A percentile compares a stretch with the other conserved stretches of the same genome.
These are phyloP conservation scores for Meghimatium bilineatum DNA, from an alignment of 2,888 invertebrate genomes.

Conservation along the genomic window DNA sequence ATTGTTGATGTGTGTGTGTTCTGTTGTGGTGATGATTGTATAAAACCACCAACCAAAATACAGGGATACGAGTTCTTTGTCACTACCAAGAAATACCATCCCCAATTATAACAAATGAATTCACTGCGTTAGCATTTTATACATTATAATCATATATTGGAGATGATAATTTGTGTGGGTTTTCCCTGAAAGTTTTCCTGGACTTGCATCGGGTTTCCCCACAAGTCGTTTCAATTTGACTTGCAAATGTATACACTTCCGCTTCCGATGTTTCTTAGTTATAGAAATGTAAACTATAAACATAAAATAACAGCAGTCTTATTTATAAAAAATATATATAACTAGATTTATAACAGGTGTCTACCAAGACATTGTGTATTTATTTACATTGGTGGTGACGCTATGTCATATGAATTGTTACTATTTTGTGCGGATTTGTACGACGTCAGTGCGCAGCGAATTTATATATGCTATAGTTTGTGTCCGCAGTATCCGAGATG, in stretches of 20 bases:
- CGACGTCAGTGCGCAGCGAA: no score
- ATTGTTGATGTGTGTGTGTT: not conserved
- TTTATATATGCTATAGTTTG: no score
- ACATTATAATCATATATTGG: not conserved
- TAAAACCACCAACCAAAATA: no score
- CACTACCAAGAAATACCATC: not conserved
- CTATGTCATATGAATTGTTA: no score
- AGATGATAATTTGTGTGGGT: not conserved
- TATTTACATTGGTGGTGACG: no score
- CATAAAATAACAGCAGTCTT: not conserved
- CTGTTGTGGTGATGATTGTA: not conserved
- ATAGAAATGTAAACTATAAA: not conserved
- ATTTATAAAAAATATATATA: not conserved
- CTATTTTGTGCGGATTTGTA: no score
- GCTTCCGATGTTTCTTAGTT: not conserved
- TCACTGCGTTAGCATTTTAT: not conserved
- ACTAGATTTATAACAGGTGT: no score
- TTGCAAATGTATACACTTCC: slow-evolving; percentile 2
- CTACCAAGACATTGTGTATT: no score
- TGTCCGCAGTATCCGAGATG: no score
- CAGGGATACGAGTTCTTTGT: not conserved
- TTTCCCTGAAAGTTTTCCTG: not conserved
- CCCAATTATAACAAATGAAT: not conserved
- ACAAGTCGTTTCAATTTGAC: not conserved
- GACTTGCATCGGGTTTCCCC: not conserved